Conservation (phyloP, 2,113 vertebrate genomes). For the Cygnus atratus region DNA sequence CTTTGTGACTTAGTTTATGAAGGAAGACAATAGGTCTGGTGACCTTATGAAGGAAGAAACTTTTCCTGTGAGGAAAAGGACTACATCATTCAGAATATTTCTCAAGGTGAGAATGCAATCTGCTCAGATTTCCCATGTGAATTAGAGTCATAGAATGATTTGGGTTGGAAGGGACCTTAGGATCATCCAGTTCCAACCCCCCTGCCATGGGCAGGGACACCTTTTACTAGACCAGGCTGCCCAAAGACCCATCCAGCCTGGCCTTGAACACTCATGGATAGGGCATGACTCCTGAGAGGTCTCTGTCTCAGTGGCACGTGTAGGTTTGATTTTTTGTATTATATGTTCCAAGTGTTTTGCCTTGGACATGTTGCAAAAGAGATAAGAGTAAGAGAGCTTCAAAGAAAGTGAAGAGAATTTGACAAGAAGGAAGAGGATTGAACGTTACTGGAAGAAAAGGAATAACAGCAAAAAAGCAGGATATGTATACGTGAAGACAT, state of each 20-base stretch:
- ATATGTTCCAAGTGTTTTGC: neutral
- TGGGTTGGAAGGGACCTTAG: too few species aligned
- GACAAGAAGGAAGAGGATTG: neutral
- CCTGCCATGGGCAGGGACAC: too few species aligned
- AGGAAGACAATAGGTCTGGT: neutral
- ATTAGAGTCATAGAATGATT: neutral
- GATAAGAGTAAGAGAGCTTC: neutral
- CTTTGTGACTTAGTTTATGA: neutral
- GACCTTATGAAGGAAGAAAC: neutral
- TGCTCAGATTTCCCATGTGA: neutral
- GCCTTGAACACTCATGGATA: too few species aligned
- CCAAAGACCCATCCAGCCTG: too few species aligned
- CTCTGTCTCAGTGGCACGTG: neutral
- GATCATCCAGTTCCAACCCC: too few species aligned
- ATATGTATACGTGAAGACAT: neutral
- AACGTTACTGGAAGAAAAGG: neutral
- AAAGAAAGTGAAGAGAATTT: neutral
- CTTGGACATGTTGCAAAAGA: neutral
- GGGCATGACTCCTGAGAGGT: neutral
- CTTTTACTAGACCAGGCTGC: too few species aligned
- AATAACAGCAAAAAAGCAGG: neutral
- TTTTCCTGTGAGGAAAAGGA: neutral
- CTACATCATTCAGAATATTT: neutral
- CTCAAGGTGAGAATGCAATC: neutral
- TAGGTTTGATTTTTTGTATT: neutral